phyloP scores from a whole-genome alignment of 92 coral and sea anemone species.

The Parazoanthus atlanticus region DNA sequence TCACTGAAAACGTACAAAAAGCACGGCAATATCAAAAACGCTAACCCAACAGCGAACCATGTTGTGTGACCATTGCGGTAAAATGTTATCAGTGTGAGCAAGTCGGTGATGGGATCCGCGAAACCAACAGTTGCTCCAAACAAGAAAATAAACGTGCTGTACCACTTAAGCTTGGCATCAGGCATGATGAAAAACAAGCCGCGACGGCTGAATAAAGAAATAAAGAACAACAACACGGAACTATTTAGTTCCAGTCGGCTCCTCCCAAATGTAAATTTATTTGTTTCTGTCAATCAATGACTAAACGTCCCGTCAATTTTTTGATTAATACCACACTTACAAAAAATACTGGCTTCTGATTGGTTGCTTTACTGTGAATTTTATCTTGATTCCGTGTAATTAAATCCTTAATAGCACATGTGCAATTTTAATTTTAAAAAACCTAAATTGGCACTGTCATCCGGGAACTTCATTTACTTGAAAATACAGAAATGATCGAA shows the following conservation, averaged over 20 bases:
- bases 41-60: constrained; percentile 43
- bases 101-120: constrained; percentile 47
- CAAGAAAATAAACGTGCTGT: constrained; percentile 22
- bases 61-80: constrained; percentile 42
- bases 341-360: too few species aligned
- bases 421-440: too few species aligned
- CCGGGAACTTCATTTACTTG: too few species aligned
- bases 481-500: too few species aligned
- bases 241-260: background rate
- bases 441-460: too few species aligned
- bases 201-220: background rate
- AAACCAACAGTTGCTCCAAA: constrained; percentile 37
- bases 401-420: too few species aligned
- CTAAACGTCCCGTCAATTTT: too few species aligned
- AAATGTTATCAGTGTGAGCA: constrained; percentile 45
- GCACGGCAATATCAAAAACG: constrained; percentile 39
- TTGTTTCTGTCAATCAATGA: too few species aligned
- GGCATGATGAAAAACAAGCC: background rate
- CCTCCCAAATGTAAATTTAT: too few species aligned
- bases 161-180: background rate
- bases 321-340: too few species aligned
- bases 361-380: too few species aligned
- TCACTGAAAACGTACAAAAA: background rate
- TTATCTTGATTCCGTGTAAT: too few species aligned
- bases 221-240: background rate